Evolutionary conservation across 2,888 invertebrate genomes (phyloP).

Genomic region (Kuschelorhynchus macadamiae): DNA sequence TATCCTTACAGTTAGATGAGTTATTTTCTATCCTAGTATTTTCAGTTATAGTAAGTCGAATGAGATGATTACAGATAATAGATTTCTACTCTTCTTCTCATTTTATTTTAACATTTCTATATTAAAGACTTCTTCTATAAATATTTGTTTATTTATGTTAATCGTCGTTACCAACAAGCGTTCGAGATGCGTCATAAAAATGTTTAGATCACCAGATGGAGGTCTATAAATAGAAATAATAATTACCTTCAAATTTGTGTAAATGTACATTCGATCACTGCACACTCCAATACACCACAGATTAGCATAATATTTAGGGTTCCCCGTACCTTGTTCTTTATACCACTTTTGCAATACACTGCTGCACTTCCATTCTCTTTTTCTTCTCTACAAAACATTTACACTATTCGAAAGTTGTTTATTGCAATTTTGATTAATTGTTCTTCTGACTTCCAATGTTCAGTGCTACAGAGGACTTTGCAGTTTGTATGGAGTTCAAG

Average conservation of each 20-base stretch:
- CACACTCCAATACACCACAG: constrained; percentile 14
- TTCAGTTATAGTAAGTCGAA: constrained; percentile 8
- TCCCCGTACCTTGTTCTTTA: constrained; percentile 3
- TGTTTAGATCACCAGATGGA: constrained; percentile 1
- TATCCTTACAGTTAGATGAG: constrained; percentile 15
- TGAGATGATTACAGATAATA: constrained; percentile 9
- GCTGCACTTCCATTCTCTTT: constrained; percentile 13
- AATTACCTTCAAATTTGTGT: background rate
- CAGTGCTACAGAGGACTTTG: background rate
- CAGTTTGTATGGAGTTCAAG: background rate
- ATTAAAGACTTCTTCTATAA: constrained; percentile 21
- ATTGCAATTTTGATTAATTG: background rate
- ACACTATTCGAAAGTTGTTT: background rate
- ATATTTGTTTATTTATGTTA: background rate
- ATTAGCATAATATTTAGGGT: constrained; percentile 12
- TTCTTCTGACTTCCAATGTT: background rate
- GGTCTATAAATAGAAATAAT: constrained; percentile 28
- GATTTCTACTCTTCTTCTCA: background rate
- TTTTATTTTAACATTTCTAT: constrained; percentile 18
- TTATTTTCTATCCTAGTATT: background rate
- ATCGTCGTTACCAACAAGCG: constrained; percentile 1
- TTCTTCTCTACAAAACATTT: constrained; percentile 24
- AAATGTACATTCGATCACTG: constrained; percentile 11
- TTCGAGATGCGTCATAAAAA: constrained; percentile 5
- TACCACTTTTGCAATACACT: background rate